Conservation (phyloP, 2,888 invertebrate species). For the Brachyopa scutellaris region DNA sequence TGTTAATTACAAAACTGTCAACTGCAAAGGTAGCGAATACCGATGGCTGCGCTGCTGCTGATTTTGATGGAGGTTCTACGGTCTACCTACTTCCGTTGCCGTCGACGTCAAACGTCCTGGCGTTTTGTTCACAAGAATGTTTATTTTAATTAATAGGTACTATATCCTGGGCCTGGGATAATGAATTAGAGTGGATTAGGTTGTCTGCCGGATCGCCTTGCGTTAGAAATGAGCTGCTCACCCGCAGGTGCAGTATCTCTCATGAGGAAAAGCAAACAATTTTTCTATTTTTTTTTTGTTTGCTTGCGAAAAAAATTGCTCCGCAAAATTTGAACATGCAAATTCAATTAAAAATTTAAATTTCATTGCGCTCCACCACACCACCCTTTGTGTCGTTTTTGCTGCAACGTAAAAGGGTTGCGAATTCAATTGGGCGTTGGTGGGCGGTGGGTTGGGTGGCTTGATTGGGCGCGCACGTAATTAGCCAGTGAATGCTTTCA, state of each 20-base stretch:
- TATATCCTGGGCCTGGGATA: slow-evolving; percentile 29
- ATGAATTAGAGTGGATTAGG: slow-evolving; percentile 11
- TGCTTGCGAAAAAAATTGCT: neutral
- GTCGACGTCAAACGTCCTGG: slow-evolving; percentile 57
- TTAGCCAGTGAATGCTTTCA: slow-evolving; percentile 59
- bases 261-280: slow-evolving; percentile 53
- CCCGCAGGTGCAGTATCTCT: slow-evolving; percentile 60
- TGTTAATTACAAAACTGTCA: slow-evolving; percentile 82
- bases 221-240: neutral
- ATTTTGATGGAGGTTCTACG: slow-evolving; percentile 71
- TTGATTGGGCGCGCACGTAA: slow-evolving; percentile 63
- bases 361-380: slow-evolving; percentile 24
- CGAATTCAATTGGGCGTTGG: slow-evolving; percentile 17
- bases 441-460: neutral
- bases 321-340: slow-evolving; percentile 59
- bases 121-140: slow-evolving; percentile 59
- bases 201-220: neutral
- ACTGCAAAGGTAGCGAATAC: slow-evolving; percentile 79
- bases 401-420: neutral
- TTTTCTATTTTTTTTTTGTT: slow-evolving; percentile 4
- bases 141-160: slow-evolving; percentile 53
- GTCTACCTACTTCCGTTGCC: neutral
- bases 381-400: neutral
- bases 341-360: slow-evolving; percentile 72
- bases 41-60: slow-evolving; percentile 66